These are phyloP conservation scores for Sebastes fasciatus DNA, from an alignment of 2,113 vertebrate genomes.

Conservation along the genomic window DNA sequence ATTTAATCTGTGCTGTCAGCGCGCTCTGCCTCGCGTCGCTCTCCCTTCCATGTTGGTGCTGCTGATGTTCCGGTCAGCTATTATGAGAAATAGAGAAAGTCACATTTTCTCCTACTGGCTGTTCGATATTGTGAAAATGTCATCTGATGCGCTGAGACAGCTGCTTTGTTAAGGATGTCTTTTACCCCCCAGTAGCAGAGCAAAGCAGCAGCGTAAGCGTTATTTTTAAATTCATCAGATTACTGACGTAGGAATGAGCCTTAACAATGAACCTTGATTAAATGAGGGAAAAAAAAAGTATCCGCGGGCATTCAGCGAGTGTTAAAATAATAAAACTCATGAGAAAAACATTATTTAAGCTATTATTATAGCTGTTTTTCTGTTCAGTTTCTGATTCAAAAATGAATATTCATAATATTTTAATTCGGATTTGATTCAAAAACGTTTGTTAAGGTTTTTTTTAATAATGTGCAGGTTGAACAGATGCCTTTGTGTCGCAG, in stretches of 20 bases:
- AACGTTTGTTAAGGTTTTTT: not conserved
- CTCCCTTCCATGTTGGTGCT: not conserved
- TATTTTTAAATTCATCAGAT: constrained; percentile 39
- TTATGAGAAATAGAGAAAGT: constrained; percentile 64
- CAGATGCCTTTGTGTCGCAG: not conserved
- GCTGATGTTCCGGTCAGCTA: constrained; percentile 59
- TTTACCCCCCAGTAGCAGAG: constrained; percentile 30
- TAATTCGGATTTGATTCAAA: not conserved
- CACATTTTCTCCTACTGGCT: constrained; percentile 58
- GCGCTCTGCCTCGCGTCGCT: constrained; percentile 26
- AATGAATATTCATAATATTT: not conserved
- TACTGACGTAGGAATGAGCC: constrained; percentile 18
- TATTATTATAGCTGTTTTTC: not conserved
- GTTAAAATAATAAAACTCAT: not conserved
- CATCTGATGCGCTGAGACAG: constrained; percentile 75
- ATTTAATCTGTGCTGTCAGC: constrained; percentile 70
- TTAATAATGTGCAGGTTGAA: constrained; percentile 4
- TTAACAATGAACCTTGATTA: constrained; percentile 17
- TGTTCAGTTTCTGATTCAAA: not conserved
- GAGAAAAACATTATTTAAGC: not conserved
- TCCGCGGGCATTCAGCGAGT: not conserved
- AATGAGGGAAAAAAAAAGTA: not conserved
- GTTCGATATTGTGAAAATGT: constrained; percentile 65
- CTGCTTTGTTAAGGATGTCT: constrained; percentile 55
- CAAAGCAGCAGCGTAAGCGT: constrained; percentile 47